These are phyloP conservation scores for Cremastobaeus sp. DNA, from an alignment of 2,888 invertebrate genomes.

Conservation along the genomic window DNA sequence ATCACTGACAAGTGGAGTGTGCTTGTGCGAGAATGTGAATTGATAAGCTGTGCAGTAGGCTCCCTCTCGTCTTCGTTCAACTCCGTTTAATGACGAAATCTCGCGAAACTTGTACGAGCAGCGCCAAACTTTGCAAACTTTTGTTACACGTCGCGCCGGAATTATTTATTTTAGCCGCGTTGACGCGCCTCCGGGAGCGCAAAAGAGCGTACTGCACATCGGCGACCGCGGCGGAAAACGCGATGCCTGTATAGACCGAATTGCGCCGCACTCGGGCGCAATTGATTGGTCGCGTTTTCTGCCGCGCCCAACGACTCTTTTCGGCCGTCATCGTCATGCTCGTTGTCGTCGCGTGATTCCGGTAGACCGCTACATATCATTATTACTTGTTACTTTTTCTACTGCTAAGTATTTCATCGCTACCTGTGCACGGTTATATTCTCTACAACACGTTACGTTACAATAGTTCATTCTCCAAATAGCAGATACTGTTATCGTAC, in stretches of 20 bases:
- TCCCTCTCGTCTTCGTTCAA: constrained; percentile 43
- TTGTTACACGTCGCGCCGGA: constrained; percentile 51
- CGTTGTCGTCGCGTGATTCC: constrained; percentile 62
- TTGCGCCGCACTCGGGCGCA: too few relatives aligned
- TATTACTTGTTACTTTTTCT: constrained; percentile 62
- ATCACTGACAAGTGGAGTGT: constrained; percentile 44
- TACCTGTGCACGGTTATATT: constrained; percentile 54
- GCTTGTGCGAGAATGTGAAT: constrained; percentile 52
- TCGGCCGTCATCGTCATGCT: constrained; percentile 65
- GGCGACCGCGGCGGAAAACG: not conserved
- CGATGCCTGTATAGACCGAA: too few relatives aligned
- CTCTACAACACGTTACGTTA: constrained; percentile 44
- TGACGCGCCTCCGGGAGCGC: constrained; percentile 14
- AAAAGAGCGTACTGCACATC: constrained; percentile 48
- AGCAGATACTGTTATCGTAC: constrained; percentile 53
- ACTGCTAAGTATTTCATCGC: constrained; percentile 52
- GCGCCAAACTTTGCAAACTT: constrained; percentile 44
- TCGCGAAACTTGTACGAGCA: constrained; percentile 43
- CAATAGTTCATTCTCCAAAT: constrained; percentile 54
- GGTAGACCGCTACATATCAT: constrained; percentile 67
- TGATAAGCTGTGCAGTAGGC: constrained; percentile 46
- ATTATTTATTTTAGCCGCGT: constrained; percentile 49
- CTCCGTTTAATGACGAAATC: constrained; percentile 40
- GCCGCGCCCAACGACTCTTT: constrained; percentile 24
- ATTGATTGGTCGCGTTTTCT: constrained; percentile 16